Evolutionary conservation across 1,140 invertebrate species (phyloP), one percentile per base, ranked within the genome.

Genomic region (Bombus haemorrhoidalis): DNA sequence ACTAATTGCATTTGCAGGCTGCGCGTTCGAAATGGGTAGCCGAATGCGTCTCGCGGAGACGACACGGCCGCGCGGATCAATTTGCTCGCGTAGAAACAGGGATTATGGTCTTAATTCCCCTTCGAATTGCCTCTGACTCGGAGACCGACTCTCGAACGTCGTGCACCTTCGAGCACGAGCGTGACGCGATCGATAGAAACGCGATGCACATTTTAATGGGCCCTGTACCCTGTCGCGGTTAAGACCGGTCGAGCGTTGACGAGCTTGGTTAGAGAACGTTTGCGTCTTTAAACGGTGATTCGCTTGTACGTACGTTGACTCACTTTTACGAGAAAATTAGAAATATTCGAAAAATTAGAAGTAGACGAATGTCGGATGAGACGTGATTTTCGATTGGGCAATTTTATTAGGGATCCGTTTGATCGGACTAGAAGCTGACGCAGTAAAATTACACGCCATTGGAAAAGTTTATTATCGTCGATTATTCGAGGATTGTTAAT

Each of bases 51-150:
- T 41, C 25, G 18, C 13, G 37, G 64, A 72, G 39, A 25, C 43
- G 37, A 22, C 28, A n/a, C 37, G 9, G 12, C 43, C 22, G 43
- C 4, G 22, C 18, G 47, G 73, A 76, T 83, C 62, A 77, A 83
- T 83, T 76, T 43, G 43, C 34, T 41, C 72, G 73, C 62, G 81
- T 41, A 32, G 81, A 57, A 83, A 69, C 81, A 9, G 34, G 81
- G 73, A 83, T 83, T 83, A 83, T 53, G 73, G 76, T 77, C 73
- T 77, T 76, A 77, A 68, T 77, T 77, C 74, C 37, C 43, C 39
- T 68, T 57, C 59, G 37, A 41, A 83, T 75, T 68, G 47, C 59
- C 53, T 39, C 79, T 39, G 64, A 62, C 41, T 41, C 39, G n/a
- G 39, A 73, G 39, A 53, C 47, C 53, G n/a, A 34, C n/a, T 53